Evolutionary conservation across 2,113 vertebrate genomes (phyloP).

Genomic region (Nesogale talazaci): DNA sequence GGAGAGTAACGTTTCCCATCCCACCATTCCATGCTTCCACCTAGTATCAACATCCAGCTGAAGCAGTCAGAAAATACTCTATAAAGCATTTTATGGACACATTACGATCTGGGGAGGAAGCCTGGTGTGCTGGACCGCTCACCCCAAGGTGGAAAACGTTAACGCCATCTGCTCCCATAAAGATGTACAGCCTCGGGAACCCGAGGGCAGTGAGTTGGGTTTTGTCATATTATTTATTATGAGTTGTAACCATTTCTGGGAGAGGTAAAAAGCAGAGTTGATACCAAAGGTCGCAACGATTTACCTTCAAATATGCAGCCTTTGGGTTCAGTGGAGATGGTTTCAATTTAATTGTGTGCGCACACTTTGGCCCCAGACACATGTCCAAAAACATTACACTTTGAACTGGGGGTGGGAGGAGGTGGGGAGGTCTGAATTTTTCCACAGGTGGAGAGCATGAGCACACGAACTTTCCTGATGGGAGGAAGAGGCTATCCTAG

Average conservation of each 20-base stretch:
- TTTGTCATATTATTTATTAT: too few relatives aligned
- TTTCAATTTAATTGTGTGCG: background rate
- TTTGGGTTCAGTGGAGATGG: background rate
- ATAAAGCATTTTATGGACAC: slow-evolving; percentile 25
- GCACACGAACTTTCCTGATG: background rate
- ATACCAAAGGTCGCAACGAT: background rate
- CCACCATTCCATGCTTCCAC: slow-evolving; percentile 8
- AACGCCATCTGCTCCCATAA: too few relatives aligned
- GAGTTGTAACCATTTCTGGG: background rate
- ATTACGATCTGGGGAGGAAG: background rate
- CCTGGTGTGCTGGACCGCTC: too few relatives aligned
- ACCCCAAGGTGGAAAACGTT: too few relatives aligned
- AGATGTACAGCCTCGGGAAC: too few relatives aligned
- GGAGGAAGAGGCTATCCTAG: slow-evolving; percentile 4
- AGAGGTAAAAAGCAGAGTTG: background rate
- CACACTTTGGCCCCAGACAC: background rate
- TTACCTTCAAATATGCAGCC: too few relatives aligned
- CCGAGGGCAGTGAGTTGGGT: too few relatives aligned
- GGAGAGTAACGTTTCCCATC: background rate
- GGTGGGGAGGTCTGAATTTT: background rate
- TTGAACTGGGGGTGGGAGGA: background rate
- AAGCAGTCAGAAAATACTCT: background rate
- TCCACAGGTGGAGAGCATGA: slow-evolving; percentile 44
- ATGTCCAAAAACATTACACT: slow-evolving; percentile 36
- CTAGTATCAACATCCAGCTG: background rate